Percentiles rank a stretch among this genome's conserved stretches.
phyloP scores from a whole-genome alignment of 1,140 invertebrate species.

The Drosophila orena region DNA sequence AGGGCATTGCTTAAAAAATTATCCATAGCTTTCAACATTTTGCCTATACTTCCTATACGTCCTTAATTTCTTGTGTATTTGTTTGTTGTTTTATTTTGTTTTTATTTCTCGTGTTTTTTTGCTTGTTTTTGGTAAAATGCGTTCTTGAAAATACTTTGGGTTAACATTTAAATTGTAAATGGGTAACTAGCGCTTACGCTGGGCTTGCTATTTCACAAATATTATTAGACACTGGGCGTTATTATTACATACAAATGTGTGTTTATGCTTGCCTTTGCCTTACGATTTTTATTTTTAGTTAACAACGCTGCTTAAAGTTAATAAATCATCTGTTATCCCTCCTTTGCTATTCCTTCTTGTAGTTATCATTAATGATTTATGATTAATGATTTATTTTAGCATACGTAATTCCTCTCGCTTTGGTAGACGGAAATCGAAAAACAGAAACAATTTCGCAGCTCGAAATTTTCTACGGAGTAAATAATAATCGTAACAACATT shows the following conservation, averaged over 20 bases:
- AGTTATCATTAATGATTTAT: slow-evolving; percentile 27
- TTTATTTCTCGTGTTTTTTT: slow-evolving; percentile 32
- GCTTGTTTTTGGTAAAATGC: slow-evolving; percentile 70
- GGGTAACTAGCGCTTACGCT: slow-evolving; percentile 58
- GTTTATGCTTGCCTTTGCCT: slow-evolving; percentile 36
- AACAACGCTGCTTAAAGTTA: slow-evolving; percentile 76
- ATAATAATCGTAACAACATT: slow-evolving; percentile 46
- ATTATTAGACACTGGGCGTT: slow-evolving; percentile 67
- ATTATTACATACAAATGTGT: slow-evolving; percentile 69
- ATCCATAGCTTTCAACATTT: slow-evolving; percentile 39
- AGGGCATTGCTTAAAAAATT: slow-evolving; percentile 48
- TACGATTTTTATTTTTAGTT: slow-evolving; percentile 68
- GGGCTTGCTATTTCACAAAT: slow-evolving; percentile 59
- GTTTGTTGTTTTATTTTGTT: slow-evolving; percentile 23
- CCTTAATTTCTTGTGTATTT: slow-evolving; percentile 18
- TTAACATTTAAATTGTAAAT: slow-evolving; percentile 75
- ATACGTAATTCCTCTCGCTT: slow-evolving; percentile 31
- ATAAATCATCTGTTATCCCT: slow-evolving; percentile 60
- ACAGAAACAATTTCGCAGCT: slow-evolving; percentile 44
- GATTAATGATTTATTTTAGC: slow-evolving; percentile 27
- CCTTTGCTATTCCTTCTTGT: slow-evolving; percentile 14
- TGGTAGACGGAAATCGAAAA: slow-evolving; percentile 49
- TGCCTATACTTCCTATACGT: slow-evolving; percentile 21
- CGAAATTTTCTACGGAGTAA: slow-evolving; percentile 46
- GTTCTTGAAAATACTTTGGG: slow-evolving; percentile 78